A percentile compares a stretch with the other conserved stretches of the same genome.
Evolutionary conservation across 1,140 invertebrate species (phyloP).

Genomic region (Oreohelix idahoensis): DNA sequence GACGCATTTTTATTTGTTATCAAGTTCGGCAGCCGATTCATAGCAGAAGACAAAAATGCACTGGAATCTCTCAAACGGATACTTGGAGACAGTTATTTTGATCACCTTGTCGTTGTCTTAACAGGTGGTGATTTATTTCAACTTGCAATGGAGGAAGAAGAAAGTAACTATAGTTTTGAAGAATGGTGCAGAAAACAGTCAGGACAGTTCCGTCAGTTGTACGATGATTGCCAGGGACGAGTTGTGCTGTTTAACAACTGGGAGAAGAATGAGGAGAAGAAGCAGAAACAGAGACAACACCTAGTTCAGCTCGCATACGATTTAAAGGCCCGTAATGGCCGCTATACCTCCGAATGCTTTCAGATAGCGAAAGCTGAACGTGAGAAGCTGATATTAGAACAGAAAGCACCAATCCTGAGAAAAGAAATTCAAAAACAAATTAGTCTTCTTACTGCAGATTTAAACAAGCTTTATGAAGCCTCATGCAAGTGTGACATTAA

Average conservation of each 20-base stretch:
- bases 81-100: not conserved
- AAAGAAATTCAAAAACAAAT: not conserved
- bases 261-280: not conserved
- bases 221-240: not conserved
- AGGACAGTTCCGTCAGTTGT: not conserved
- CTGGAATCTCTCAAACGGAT: not conserved
- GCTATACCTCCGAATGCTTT: not conserved
- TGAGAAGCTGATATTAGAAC: not conserved
- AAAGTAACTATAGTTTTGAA: not conserved
- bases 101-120: not conserved
- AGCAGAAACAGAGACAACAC: not conserved
- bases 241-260: not conserved
- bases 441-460: not conserved
- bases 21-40: not conserved
- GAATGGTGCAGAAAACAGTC: not conserved
- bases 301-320: not conserved
- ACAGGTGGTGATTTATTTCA: not conserved
- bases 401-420: not conserved
- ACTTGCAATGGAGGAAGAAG: not conserved
- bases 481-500: not conserved
- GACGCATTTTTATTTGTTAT: no score
- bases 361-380: not conserved
- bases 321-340: not conserved
- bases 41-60: not conserved
- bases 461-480: not conserved